Conservation (phyloP, 2,113 vertebrate species). For the Thunnus thynnus region DNA sequence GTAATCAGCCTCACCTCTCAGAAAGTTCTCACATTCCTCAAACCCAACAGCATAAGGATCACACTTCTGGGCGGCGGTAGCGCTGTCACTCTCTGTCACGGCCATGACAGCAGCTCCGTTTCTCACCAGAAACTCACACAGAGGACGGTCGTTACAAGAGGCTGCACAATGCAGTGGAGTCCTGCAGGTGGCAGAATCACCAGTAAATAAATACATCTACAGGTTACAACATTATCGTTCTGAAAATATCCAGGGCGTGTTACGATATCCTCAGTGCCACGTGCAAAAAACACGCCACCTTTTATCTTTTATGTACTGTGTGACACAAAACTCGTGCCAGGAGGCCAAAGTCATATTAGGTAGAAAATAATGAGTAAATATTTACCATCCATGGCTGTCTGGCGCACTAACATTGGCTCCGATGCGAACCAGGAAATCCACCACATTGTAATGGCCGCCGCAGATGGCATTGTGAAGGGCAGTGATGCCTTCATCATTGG, state of each 20-base stretch:
- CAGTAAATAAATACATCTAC: neutral
- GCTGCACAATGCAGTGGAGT: conserved; percentile 92
- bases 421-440: conserved; percentile 89
- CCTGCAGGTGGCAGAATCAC: conserved; percentile 74
- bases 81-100: conserved; percentile 89
- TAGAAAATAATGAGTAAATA: neutral
- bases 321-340: neutral
- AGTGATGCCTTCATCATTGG: conserved; percentile 94
- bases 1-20: conserved; percentile 83
- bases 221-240: neutral
- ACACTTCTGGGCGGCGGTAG: conserved; percentile 91
- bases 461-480: conserved; percentile 95
- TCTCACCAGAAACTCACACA: conserved; percentile 90
- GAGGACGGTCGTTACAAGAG: conserved; percentile 90
- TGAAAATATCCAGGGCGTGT: neutral
- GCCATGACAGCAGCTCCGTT: conserved; percentile 91
- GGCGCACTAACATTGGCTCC: conserved; percentile 92
- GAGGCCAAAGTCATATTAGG: neutral
- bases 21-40: conserved; percentile 88
- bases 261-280: neutral
- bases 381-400: conserved; percentile 94
- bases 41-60: conserved; percentile 90
- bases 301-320: neutral
- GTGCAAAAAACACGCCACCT: neutral
- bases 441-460: conserved; percentile 89